Evolutionary conservation across 2,888 invertebrate genomes (phyloP).

Genomic region (Glaucopsyche alexis): DNA sequence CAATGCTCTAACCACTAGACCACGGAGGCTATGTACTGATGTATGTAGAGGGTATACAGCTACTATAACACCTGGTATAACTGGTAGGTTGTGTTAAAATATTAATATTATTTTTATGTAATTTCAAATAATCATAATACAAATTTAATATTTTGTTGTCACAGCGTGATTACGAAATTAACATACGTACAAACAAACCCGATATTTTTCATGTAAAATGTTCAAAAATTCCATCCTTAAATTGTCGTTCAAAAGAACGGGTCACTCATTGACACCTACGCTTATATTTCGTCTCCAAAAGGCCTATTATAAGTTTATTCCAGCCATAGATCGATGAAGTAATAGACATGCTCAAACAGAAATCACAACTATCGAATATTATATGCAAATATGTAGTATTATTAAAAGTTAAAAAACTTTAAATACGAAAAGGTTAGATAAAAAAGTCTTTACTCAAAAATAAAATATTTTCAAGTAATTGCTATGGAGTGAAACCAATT

Average conservation of each 20-base stretch:
- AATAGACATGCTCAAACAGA: background rate
- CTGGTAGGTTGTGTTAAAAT: too few relatives aligned
- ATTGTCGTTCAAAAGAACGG: slow-evolving; percentile 52
- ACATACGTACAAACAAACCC: slow-evolving; percentile 61
- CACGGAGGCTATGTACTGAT: too few relatives aligned
- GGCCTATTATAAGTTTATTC: slow-evolving; percentile 56
- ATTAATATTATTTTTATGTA: background rate
- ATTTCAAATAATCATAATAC: background rate
- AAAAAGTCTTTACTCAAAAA: too few relatives aligned
- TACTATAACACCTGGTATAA: too few relatives aligned
- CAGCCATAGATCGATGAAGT: background rate
- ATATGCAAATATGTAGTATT: too few relatives aligned
- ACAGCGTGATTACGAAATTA: slow-evolving; percentile 62
- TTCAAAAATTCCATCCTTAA: slow-evolving; percentile 59
- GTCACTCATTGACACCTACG: slow-evolving; percentile 72
- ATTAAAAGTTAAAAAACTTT: too few relatives aligned
- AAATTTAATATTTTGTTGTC: slow-evolving; percentile 57
- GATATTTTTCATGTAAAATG: slow-evolving; percentile 60
- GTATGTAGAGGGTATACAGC: too few relatives aligned
- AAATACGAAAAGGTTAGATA: too few relatives aligned
- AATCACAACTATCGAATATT: too few relatives aligned
- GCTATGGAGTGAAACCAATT: too few relatives aligned
- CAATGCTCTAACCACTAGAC: too few relatives aligned
- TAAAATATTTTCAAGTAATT: too few relatives aligned
- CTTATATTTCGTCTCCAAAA: slow-evolving; percentile 53